Conservation (phyloP, 2,113 vertebrate genomes). For the Odocoileus hemionus region DNA sequence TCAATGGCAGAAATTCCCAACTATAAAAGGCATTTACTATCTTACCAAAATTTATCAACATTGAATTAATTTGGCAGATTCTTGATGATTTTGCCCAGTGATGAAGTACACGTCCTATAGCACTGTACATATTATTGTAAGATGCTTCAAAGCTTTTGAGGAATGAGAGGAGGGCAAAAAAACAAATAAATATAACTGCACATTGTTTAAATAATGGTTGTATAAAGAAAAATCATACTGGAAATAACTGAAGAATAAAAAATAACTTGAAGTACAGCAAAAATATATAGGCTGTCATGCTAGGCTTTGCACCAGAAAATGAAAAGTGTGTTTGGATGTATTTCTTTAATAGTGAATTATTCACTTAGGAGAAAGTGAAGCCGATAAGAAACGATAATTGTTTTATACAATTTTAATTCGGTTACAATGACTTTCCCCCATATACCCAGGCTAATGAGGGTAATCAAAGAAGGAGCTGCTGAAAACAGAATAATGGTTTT, state of each 20-base stretch:
- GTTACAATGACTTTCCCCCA: background rate
- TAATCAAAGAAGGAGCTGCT: constrained; percentile 25
- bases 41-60: constrained; percentile 8
- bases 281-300: background rate
- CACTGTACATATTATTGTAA: background rate
- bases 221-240: constrained; percentile 5
- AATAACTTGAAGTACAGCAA: background rate
- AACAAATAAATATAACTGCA: background rate
- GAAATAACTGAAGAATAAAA: constrained; percentile 36
- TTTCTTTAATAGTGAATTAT: constrained; percentile 24
- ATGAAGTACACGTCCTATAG: background rate
- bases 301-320: background rate
- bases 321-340: background rate
- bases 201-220: background rate
- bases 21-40: constrained; percentile 42
- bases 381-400: constrained; percentile 10
- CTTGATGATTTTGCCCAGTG: constrained; percentile 4
- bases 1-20: constrained; percentile 28
- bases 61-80: constrained; percentile 25
- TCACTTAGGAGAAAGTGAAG: constrained; percentile 19
- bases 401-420: constrained; percentile 49
- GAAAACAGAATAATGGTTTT: constrained; percentile 24
- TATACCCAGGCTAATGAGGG: constrained; percentile 4
- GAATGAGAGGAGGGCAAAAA: background rate
- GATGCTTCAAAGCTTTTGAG: constrained; percentile 1